Evolutionary conservation across 2,888 invertebrate species (phyloP).

Genomic region (Callimorpha dominula): DNA sequence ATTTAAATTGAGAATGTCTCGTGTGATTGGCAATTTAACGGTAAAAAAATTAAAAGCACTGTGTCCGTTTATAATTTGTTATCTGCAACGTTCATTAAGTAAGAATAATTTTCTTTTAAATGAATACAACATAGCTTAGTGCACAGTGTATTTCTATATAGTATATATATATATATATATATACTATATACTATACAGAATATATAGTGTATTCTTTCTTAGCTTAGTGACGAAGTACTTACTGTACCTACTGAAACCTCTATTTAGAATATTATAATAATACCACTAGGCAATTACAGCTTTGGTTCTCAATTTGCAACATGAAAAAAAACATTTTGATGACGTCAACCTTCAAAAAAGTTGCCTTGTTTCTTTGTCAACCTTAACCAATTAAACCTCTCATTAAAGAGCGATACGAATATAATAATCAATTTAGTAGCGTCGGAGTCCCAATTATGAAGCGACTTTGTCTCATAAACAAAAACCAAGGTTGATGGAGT

Average conservation of each 20-base stretch:
- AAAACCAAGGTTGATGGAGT: constrained; percentile 71
- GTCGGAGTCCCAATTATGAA: constrained; percentile 75
- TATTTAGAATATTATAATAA: no score
- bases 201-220: no score
- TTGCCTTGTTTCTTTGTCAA: neutral
- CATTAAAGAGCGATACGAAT: constrained; percentile 35
- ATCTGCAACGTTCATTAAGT: no score
- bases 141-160: no score
- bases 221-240: no score
- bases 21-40: neutral
- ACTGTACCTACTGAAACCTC: no score
- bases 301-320: neutral
- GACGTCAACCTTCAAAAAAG: neutral
- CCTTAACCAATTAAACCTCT: constrained; percentile 17
- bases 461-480: constrained; percentile 65
- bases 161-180: no score
- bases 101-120: no score
- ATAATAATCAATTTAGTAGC: constrained; percentile 44
- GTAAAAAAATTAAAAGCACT: neutral
- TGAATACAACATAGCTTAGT: no score
- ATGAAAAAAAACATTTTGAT: neutral
- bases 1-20: neutral
- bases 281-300: neutral
- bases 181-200: no score
- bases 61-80: no score